Evolutionary conservation across 2,113 vertebrate species (phyloP).

Genomic region (Ranitomeya variabilis): DNA sequence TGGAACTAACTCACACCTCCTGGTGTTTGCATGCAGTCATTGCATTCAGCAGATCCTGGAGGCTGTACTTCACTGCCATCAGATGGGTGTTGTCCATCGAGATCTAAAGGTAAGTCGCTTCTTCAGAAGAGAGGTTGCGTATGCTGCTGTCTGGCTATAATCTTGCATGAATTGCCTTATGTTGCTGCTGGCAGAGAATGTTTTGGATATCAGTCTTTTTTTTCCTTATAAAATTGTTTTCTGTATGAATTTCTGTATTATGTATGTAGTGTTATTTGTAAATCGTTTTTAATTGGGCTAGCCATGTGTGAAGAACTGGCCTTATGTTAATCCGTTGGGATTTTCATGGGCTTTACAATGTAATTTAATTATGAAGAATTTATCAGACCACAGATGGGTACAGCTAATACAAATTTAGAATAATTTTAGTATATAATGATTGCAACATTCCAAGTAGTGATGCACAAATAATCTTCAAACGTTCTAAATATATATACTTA

Average conservation of each 20-base stretch:
- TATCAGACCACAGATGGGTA: background rate
- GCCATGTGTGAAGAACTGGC: slow-evolving; percentile 2
- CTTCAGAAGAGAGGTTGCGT: slow-evolving; percentile 59
- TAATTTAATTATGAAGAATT: background rate
- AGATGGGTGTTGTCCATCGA: slow-evolving; percentile 97
- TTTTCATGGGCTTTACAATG: background rate
- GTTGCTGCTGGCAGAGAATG: background rate
- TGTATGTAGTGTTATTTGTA: background rate
- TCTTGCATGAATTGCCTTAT: slow-evolving; percentile 50
- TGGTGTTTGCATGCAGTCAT: slow-evolving; percentile 98
- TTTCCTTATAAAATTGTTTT: background rate
- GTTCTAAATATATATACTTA: background rate
- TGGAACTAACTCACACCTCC: slow-evolving; percentile 87
- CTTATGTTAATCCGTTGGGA: background rate
- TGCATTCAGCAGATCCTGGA: slow-evolving; percentile 99
- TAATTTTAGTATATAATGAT: background rate
- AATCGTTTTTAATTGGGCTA: background rate
- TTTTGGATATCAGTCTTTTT: background rate
- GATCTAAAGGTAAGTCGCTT: slow-evolving; percentile 93
- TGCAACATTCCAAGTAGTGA: background rate
- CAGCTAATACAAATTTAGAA: background rate
- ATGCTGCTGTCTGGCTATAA: slow-evolving; percentile 63
- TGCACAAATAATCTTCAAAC: slow-evolving; percentile 5
- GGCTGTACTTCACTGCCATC: slow-evolving; percentile 97
- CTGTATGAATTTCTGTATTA: background rate